Evolutionary conservation across 2,113 vertebrate species (phyloP), one percentile per base, ranked within the genome.

Genomic region (Diadophis punctatus): DNA sequence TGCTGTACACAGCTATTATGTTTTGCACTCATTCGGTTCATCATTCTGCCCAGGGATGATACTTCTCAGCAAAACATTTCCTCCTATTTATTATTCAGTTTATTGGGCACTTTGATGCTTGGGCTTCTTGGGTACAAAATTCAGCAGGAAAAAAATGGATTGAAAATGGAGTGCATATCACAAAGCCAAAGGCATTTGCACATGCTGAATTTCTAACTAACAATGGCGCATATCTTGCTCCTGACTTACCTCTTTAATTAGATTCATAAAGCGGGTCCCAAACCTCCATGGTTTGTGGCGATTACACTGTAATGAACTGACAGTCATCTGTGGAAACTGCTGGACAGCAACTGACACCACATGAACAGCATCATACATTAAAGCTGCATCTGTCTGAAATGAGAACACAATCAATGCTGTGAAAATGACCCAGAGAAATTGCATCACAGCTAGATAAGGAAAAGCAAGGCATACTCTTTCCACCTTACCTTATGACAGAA

Each of bases 201-300:
- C 14, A 9, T 51, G 74, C 55, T 39, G 30, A 86, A 87, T 93
- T 0, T 16, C 53, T 85, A 5, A 18, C 51, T 4, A 7, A 90
- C 11, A 87, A n/a, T 1, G n/a, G 27, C 6, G 10, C 8, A 25
- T 87, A 5, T 11, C 87, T 90, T 43, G 1, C 58, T 80, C 49
- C 27, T 12, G 49, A 58, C 95, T 85, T 97, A 99, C 99, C 98
- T 99, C 99, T 97, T 99, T 99, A 97, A 99, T 99, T 93, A 99
- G 98, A 52, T 98, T 98, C 98, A 99, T 99, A 94, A 99, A 99
- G 90, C 99, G 98, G 86, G 98, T 98, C 92, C 99, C 99, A 18
- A 99, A 99, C 94, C 99, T 98, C 99, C 99, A 99, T 0, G 99
- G 99, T 88, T 99, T 99, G 97, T 99, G 99, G 22, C 99, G 97